phyloP scores from a whole-genome alignment of 2,113 vertebrate genomes.

The Halcyon malimbica region DNA sequence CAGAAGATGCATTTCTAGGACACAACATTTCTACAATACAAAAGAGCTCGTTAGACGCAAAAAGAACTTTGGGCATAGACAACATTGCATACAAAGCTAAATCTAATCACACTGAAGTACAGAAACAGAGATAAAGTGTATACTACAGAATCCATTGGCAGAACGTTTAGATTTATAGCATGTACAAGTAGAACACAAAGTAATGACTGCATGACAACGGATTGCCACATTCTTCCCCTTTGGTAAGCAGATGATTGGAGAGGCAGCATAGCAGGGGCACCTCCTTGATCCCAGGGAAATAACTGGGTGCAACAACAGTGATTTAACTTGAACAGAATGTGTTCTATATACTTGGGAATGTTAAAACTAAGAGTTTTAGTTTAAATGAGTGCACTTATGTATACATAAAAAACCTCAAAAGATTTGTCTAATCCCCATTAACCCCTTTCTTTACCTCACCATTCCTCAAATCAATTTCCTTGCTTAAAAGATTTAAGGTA shows the following conservation, averaged over 20 bases:
- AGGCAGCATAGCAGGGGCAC: neutral
- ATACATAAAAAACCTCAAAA: neutral
- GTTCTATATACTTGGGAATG: neutral
- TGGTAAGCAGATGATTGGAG: neutral
- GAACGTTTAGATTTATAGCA: neutral
- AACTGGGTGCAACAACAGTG: neutral
- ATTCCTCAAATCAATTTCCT: constrained; percentile 81
- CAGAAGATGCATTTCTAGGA: neutral
- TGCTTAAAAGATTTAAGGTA: constrained; percentile 81
- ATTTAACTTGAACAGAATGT: neutral
- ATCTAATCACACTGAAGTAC: neutral
- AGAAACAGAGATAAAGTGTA: neutral
- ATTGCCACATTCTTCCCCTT: neutral
- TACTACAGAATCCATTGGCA: neutral
- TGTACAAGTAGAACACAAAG: neutral
- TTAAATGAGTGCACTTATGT: neutral
- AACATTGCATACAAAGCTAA: neutral
- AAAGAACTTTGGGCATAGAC: neutral
- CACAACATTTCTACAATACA: neutral
- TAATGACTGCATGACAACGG: neutral
- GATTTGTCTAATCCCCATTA: neutral
- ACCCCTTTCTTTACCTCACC: constrained; percentile 75
- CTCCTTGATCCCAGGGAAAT: neutral
- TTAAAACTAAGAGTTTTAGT: neutral
- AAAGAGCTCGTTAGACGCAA: neutral